Percentiles rank a stretch among this genome's conserved stretches.
Conservation (phyloP, 2,113 vertebrate genomes). For the Oreochromis tanganicae region DNA sequence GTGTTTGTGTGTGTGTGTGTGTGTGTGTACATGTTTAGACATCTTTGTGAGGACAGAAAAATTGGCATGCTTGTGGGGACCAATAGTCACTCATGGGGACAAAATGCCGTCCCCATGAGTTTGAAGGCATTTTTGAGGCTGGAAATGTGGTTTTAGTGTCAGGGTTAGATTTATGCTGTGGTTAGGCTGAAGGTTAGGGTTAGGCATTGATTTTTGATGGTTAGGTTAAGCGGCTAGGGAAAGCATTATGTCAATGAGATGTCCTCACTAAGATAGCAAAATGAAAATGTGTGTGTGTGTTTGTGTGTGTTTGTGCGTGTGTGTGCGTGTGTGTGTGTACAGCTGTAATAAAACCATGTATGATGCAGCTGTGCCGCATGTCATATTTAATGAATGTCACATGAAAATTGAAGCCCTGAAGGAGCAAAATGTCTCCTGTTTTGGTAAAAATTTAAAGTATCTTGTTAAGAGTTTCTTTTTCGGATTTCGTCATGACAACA, state of each 20-base stretch:
- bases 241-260: background rate
- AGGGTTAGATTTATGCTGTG: background rate
- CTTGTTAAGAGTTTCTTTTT: background rate
- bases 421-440: background rate
- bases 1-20: no score
- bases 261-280: background rate
- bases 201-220: background rate
- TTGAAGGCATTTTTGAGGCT: background rate
- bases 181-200: background rate
- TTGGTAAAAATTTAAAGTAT: background rate
- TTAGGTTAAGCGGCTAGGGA: background rate
- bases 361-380: background rate
- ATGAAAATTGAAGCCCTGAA: background rate
- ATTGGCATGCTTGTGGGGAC: background rate
- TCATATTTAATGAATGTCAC: background rate
- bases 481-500: accelerated
- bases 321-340: background rate
- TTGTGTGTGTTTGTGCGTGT: no score
- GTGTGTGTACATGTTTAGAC: background rate
- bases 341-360: background rate
- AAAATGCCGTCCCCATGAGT: background rate
- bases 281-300: accelerated
- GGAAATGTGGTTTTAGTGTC: background rate
- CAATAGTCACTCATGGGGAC: background rate
- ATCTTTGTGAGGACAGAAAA: background rate